Conservation (phyloP, 2,113 vertebrate species). For the Cisticola juncidis region DNA sequence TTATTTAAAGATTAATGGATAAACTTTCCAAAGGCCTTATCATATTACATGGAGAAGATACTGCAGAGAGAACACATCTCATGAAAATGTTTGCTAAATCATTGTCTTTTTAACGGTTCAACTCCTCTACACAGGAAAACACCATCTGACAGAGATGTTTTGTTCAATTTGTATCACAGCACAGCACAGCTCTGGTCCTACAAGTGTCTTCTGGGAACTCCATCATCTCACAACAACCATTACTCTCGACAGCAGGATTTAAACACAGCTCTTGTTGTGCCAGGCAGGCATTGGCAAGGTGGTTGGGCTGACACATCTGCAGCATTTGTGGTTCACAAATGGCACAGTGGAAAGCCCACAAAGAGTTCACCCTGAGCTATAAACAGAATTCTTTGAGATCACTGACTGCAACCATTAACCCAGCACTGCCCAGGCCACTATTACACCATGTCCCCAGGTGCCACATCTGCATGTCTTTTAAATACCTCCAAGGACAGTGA, state of each 20-base stretch:
- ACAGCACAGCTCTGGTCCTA: not conserved
- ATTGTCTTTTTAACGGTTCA: not conserved
- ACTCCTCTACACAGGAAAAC: not conserved
- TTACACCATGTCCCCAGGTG: not conserved
- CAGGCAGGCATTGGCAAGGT: not conserved
- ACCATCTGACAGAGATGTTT: not conserved
- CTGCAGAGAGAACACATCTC: not conserved
- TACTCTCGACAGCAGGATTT: not conserved
- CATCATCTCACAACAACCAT: not conserved
- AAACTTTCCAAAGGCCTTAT: not conserved
- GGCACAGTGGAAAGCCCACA: not conserved
- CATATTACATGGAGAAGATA: not conserved
- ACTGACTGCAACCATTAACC: not conserved
- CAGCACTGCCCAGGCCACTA: not conserved
- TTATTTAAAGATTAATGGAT: not conserved
- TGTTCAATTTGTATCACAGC: not conserved
- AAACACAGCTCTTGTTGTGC: not conserved
- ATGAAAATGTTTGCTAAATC: not conserved
- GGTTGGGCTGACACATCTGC: not conserved
- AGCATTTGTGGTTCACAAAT: accelerated
- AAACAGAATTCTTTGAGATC: not conserved
- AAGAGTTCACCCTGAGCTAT: not conserved
- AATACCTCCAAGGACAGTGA: not conserved
- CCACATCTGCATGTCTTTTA: not conserved
- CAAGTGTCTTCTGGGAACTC: not conserved